Conservation (phyloP, 2,113 vertebrate species). For the Plestiodon gilberti region DNA sequence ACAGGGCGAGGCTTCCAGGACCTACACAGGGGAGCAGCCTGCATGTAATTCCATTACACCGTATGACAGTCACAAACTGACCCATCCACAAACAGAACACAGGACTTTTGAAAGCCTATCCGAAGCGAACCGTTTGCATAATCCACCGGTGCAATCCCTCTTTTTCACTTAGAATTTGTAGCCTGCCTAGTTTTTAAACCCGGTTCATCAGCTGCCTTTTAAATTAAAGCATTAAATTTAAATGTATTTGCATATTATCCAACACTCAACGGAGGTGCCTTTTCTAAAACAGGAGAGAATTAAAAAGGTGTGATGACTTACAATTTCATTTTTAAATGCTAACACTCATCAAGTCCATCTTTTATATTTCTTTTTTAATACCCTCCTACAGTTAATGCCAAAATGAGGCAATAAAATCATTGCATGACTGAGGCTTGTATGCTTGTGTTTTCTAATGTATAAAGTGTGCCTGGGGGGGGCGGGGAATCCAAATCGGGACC, state of each 20-base stretch:
- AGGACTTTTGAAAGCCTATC: not conserved
- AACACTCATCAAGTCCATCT: not conserved
- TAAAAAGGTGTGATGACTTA: not conserved
- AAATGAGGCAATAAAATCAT: too few relatives aligned
- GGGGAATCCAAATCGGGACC: too few relatives aligned
- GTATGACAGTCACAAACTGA: not conserved
- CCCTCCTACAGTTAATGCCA: not conserved
- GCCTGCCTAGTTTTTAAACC: not conserved
- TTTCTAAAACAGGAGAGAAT: not conserved
- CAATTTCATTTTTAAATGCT: not conserved
- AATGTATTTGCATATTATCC: not conserved
- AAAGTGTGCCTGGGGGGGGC: too few relatives aligned
- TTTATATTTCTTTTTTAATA: not conserved
- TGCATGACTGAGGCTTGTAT: too few relatives aligned
- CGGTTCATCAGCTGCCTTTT: not conserved
- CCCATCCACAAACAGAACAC: not conserved
- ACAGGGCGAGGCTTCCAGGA: not conserved
- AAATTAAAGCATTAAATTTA: not conserved
- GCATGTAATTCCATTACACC: not conserved
- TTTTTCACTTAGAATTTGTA: not conserved
- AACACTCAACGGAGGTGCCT: not conserved
- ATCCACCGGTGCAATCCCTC: too few relatives aligned
- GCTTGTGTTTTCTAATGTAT: too few relatives aligned
- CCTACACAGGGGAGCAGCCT: not conserved
- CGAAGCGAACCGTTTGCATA: not conserved